Evolutionary conservation across 2,797 vertebrate genomes (phyloP), one percentile per base, ranked within the genome.

Genomic region (Rhyacichthys aspro): DNA sequence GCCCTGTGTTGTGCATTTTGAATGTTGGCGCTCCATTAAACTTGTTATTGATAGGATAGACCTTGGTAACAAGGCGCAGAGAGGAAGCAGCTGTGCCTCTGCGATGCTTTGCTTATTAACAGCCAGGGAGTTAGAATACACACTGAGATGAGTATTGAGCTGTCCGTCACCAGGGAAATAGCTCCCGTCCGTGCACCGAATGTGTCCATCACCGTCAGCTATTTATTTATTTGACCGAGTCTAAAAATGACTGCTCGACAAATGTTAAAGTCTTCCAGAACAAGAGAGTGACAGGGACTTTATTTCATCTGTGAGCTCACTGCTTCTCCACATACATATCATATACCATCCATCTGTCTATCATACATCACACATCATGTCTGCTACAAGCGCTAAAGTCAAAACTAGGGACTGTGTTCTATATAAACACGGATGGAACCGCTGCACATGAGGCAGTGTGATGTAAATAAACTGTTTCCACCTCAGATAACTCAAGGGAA

Each of bases 61-160:
- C 66, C 63, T 70, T 58, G 68, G 72, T 81, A 82, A 83, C 82
- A 70, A 83, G 74, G 74, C 74, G 76, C 78, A 76, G 67, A 72
- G 74, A 70, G 74, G 52, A 76, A 72, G 76, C 82, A 76, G 78
- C 82, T 81, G 81, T 76, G 85, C 68, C 78, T 81, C 76, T 83
- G 59, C 74, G 72, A 56, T 73, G 70, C 70, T 75, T 79, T 86
- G 65, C 83, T 90, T 82, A 83, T 87, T 88, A 89, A 75, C 79
- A 81, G 76, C 64, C 79, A 42, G 75, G 77, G 62, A 83, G 83
- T 79, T 79, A 75, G 67, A 82, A 70, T 75, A 37, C 47, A 83
- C 63, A 73, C 71, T 72, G 60, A 70, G 75, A 85, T 88, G 72
- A 77, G 74, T 68, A 74, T 70, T 69, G 82, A 83, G 66, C 76